Evolutionary conservation across 2,797 vertebrate genomes (phyloP), one percentile per base, ranked within the genome.

Genomic region (Enteromius treurensis): DNA sequence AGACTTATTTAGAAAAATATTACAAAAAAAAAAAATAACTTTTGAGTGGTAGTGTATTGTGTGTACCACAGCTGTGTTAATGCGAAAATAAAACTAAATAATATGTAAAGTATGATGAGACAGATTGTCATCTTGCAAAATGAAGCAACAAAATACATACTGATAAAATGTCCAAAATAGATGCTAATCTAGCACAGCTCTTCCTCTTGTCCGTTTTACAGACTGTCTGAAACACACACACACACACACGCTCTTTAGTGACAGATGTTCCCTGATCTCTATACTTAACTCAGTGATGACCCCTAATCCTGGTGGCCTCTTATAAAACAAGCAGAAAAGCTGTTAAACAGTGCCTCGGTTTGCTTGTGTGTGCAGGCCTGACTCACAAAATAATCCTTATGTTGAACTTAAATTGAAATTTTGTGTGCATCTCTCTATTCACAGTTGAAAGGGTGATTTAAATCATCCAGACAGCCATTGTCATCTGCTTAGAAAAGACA

Each of bases 401-500:
- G 53, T 77, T 71, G 34, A 19, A 60, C 34, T 45, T 79, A 40
- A 34, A 55, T 71, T 81, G 34, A 64, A 81, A 80, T 83, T 45
- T 76, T 82, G 40, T 79, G n/a, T 68, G 45, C 40, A 79, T 68
- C 17, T 68, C 51, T 55, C 74, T 77, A 21, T 60, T 76, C 71
- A 68, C 49, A 68, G 73, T 75, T 75, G 45, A 86, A 34, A 15
- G 34, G 8, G 19, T 13, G 14, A 5, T 82, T 86, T 69, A 47
- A 83, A 84, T 85, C 45, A 34, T 4, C 83, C 74, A 82, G 88
- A 81, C 85, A 62, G 29, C 77, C 70, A 80, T 79, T 85, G 76
- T 84, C 64, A 73, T 74, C 73, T 83, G 67, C 29, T 76, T 53
- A 81, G 80, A 21, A 86, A 89, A 85, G 88, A 67, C 69, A 85